Evolutionary conservation across 2,797 vertebrate genomes (phyloP).

Genomic region (Poecilia velifera): DNA sequence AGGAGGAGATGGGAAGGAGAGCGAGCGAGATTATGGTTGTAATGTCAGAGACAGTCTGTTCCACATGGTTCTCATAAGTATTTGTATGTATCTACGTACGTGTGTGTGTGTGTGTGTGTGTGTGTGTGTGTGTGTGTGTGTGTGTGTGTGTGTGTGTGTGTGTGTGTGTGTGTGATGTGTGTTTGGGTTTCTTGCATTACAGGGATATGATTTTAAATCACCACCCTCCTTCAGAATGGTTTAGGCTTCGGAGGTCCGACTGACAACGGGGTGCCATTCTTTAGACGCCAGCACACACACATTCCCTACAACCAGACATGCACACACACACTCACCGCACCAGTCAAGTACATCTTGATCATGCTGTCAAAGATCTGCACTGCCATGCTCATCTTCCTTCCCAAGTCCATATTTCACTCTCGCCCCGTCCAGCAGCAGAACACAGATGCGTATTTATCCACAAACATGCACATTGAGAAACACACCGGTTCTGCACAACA

Average conservation of each 20-base stretch:
- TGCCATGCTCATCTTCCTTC: conserved; percentile 61
- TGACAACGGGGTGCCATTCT: conserved; percentile 19
- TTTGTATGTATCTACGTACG: conserved; percentile 24
- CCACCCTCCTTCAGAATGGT: conserved; percentile 70
- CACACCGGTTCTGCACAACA: conserved; percentile 1
- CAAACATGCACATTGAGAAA: conserved; percentile 27
- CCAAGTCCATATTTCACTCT: conserved; percentile 74
- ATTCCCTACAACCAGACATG: conserved; percentile 22
- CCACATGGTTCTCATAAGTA: conserved; percentile 91
- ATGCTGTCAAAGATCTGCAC: conserved; percentile 82
- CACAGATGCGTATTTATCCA: conserved; percentile 26
- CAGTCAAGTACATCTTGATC: conserved; percentile 91
- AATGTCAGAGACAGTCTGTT: conserved; percentile 85
- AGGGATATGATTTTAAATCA: conserved; percentile 84
- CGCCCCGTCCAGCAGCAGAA: conserved; percentile 52
- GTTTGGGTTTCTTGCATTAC: conserved; percentile 43
- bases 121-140: background rate
- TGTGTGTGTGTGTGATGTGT: background rate
- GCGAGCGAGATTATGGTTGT: conserved; percentile 68
- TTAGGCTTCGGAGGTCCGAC: conserved; percentile 34
- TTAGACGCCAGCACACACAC: conserved; percentile 50
- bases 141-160: background rate
- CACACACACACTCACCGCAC: conserved; percentile 42
- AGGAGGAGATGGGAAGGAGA: conserved; percentile 56
- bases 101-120: background rate